phyloP scores from a whole-genome alignment of 2,888 invertebrate species.

The Leptopilina syphax region DNA sequence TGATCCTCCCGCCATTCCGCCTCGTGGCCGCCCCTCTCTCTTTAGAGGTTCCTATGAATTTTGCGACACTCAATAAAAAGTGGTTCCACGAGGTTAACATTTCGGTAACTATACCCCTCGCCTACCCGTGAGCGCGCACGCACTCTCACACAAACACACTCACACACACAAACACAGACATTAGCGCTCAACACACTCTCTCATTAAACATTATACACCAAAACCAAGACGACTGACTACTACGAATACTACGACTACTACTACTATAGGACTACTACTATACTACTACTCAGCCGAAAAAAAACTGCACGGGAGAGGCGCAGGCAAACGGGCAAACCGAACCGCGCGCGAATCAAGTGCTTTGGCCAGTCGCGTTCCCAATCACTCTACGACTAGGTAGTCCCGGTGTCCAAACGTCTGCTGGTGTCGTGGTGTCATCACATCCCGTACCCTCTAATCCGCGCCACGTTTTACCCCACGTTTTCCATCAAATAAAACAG shows the following conservation, averaged over 20 bases:
- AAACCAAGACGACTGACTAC: constrained; percentile 53
- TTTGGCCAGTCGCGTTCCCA: constrained; percentile 77
- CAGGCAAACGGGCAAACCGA: constrained; percentile 68
- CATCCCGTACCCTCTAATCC: constrained; percentile 41
- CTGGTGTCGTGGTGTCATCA: constrained; percentile 55
- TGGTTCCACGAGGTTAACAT: constrained; percentile 81
- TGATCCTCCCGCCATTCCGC: constrained; percentile 62
- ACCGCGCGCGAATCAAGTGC: constrained; percentile 76
- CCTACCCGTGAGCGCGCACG: constrained; percentile 68
- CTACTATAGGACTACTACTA: constrained; percentile 42
- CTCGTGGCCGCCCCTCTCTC: constrained; percentile 66
- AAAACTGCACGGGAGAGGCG: constrained; percentile 77
- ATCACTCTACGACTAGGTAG: constrained; percentile 77
- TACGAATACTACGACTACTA: constrained; percentile 52
- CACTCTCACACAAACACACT: constrained; percentile 57
- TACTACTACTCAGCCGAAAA: constrained; percentile 65
- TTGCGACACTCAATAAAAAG: constrained; percentile 82
- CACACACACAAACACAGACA: constrained; percentile 43
- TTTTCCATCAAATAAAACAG: neutral
- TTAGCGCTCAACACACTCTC: constrained; percentile 8
- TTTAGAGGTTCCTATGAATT: constrained; percentile 80
- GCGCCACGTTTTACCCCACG: constrained; percentile 27
- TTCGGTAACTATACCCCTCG: constrained; percentile 77
- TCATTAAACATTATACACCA: constrained; percentile 55
- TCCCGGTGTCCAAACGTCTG: constrained; percentile 73